Conservation (phyloP, 1,140 invertebrate species). For the Drosophila seguyi region DNA sequence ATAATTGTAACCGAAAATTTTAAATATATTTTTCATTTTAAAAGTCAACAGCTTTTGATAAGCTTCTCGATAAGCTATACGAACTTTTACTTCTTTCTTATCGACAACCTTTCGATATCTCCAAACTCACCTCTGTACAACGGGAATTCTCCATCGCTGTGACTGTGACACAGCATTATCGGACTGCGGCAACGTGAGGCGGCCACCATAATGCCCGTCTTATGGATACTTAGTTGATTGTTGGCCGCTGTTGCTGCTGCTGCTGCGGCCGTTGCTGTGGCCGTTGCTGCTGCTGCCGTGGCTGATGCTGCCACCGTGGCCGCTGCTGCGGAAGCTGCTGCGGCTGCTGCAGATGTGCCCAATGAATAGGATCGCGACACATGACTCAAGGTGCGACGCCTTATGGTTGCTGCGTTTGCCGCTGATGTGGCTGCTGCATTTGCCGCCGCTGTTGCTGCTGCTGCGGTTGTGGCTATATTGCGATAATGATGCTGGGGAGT, state of each 20-base stretch:
- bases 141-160: slow-evolving; percentile 92
- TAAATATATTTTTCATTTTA: not conserved
- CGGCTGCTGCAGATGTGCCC: slow-evolving; percentile 53
- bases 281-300: slow-evolving; percentile 14
- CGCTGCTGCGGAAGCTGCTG: slow-evolving; percentile 9
- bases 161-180: slow-evolving; percentile 93
- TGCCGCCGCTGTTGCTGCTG: slow-evolving; percentile 35
- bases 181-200: slow-evolving; percentile 86
- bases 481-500: slow-evolving; percentile 80
- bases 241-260: slow-evolving; percentile 20
- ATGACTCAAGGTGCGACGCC: slow-evolving; percentile 78
- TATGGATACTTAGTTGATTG: slow-evolving; percentile 68
- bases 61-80: not conserved
- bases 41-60: not conserved
- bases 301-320: slow-evolving; percentile 20
- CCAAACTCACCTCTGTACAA: slow-evolving; percentile 87
- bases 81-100: no score
- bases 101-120: not conserved
- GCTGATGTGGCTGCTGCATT: slow-evolving; percentile 56
- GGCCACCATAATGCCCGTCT: slow-evolving; percentile 72
- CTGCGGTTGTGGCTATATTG: slow-evolving; percentile 22
- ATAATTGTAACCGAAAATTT: not conserved
- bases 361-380: slow-evolving; percentile 79
- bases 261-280: slow-evolving; percentile 22
- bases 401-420: slow-evolving; percentile 63